These are phyloP conservation scores for Megalops cyprinoides DNA, from an alignment of 2,797 vertebrate species.

Conservation along the genomic window DNA sequence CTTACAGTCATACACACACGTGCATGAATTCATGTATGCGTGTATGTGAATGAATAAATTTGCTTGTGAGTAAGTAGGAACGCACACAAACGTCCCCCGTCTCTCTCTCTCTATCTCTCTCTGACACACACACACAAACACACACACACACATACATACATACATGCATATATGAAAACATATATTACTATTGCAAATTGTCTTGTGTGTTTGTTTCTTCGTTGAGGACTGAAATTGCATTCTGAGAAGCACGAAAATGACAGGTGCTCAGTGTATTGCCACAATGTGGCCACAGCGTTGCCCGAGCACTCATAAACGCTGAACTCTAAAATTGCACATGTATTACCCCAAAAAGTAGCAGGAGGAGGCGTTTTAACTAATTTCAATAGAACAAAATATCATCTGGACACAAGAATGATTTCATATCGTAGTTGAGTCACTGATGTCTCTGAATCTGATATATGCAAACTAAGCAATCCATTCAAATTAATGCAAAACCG, in stretches of 20 bases:
- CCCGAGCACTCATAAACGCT: neutral
- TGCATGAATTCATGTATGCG: conserved; percentile 30
- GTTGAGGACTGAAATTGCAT: neutral
- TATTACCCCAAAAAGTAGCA: neutral
- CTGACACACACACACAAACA: neutral
- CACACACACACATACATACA: neutral
- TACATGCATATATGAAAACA: neutral
- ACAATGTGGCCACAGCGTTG: neutral
- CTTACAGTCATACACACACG: neutral
- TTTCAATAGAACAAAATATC: no score
- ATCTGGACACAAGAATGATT: no score
- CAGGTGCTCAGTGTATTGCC: neutral
- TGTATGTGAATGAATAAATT: neutral
- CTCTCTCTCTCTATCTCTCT: no score
- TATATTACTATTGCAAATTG: conserved; percentile 12
- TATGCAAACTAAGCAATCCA: neutral
- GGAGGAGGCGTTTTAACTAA: neutral
- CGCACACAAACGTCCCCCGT: no score
- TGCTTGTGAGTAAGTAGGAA: no score
- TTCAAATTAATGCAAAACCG: neutral
- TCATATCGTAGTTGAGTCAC: neutral
- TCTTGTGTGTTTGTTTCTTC: neutral
- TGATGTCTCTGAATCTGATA: neutral
- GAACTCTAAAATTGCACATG: neutral
- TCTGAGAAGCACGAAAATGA: neutral